Evolutionary conservation across 2,888 invertebrate genomes (phyloP), one percentile per base, ranked within the genome.

Genomic region (Troilus luridus): DNA sequence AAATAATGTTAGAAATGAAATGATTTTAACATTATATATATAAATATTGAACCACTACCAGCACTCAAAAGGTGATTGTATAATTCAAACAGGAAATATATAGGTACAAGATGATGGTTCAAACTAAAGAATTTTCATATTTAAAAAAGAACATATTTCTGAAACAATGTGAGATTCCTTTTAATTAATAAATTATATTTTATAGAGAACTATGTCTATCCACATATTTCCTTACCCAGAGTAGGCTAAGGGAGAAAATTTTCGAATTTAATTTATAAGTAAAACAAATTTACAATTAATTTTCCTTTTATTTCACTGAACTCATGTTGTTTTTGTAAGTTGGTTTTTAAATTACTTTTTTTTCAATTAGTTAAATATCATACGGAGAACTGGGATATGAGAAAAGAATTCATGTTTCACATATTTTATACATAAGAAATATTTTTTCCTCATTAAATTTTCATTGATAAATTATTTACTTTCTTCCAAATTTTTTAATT

Each of bases 41-140:
- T 88, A 64, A 21, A 88, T 88, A 60, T 24, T 64, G 64, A 89
- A 64, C 67, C 67, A 64, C 54, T 89, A 89, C 89, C 64, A 89
- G 54, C 27, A 62, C 41, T 89, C 67, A 64, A 67, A 88, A n/a
- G 85, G 85, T 85, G 85, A 85, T 56, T 56, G 54, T 85, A 58
- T 85, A 85, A 85, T 85, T 21, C 85, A 85, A 58, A 85, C 11
- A 85, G 56, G n/a, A 85, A 85, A 56, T 85, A 54, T 85, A 17
- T 58, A 85, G n/a, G 85, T 58, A 85, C 21, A 85, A 85, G 67
- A 77, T 77, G 27, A 85, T 85, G 54, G 85, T 58, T 56, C 56
- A 85, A 85, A 54, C 85, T 21, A 85, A n/a, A 54, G 41, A 54
- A 81, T n/a, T n/a, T n/a, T n/a, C 0, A 9, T 58, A n/a, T 12